These are phyloP conservation scores for Sinohyriopsis cumingii DNA, from an alignment of 2,888 invertebrate species.

Conservation along the genomic window DNA sequence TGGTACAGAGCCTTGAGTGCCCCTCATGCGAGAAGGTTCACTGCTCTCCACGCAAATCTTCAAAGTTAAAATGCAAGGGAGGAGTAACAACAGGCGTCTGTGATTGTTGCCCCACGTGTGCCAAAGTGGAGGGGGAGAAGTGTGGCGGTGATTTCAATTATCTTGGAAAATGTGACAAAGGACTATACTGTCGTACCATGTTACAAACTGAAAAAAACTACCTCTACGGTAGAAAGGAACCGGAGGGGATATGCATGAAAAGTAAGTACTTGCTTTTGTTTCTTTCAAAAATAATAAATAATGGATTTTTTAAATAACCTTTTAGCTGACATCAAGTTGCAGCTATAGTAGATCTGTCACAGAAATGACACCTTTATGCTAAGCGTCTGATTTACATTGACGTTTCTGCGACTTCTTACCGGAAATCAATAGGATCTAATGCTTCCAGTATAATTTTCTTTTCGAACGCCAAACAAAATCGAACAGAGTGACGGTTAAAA, in stretches of 20 bases:
- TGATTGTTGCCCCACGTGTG: constrained; percentile 70
- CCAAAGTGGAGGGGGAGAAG: constrained; percentile 63
- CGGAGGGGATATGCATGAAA: constrained; percentile 49
- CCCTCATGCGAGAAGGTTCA: constrained; percentile 70
- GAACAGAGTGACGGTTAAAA: too few species aligned
- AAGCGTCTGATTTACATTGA: too few species aligned
- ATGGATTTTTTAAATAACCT: too few species aligned
- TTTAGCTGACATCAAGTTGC: too few species aligned
- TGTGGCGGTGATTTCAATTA: constrained; percentile 69
- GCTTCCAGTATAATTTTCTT: too few species aligned
- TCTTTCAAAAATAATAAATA: neutral
- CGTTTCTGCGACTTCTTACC: too few species aligned
- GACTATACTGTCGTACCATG: constrained; percentile 52
- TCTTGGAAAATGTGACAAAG: constrained; percentile 69
- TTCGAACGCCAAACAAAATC: too few species aligned
- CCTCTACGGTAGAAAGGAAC: constrained; percentile 23
- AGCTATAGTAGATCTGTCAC: too few species aligned
- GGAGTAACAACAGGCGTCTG: constrained; percentile 68
- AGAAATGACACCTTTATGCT: too few species aligned
- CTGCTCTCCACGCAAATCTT: constrained; percentile 58
- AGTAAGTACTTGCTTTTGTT: constrained; percentile 33
- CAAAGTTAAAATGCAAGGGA: constrained; percentile 62
- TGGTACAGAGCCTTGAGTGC: constrained; percentile 39
- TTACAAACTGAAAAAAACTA: constrained; percentile 11
- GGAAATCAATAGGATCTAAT: too few species aligned